These are phyloP conservation scores for Cotesia chilonis DNA, from an alignment of 1,140 invertebrate species.

Conservation along the genomic window DNA sequence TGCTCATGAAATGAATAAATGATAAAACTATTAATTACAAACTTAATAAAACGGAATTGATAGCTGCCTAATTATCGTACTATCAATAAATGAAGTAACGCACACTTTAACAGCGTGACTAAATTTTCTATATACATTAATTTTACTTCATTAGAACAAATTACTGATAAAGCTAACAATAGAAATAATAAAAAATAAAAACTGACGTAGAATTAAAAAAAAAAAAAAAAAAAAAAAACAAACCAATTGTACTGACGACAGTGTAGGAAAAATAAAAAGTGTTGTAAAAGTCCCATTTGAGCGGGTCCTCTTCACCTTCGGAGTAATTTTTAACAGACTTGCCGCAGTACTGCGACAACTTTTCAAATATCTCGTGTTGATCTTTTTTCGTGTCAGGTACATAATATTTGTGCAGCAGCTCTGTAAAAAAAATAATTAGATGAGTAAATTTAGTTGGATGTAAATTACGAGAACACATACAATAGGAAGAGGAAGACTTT, in stretches of 20 bases:
- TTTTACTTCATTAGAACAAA: too few relatives aligned
- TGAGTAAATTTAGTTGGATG: neutral
- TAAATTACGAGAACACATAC: neutral
- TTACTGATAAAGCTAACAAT: neutral
- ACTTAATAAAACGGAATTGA: too few relatives aligned
- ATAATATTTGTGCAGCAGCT: slow-evolving; percentile 71
- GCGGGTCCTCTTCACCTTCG: slow-evolving; percentile 67
- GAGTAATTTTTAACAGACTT: slow-evolving; percentile 73
- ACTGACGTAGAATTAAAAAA: neutral
- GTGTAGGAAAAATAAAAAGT: slow-evolving; percentile 95
- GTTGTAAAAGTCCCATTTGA: slow-evolving; percentile 91
- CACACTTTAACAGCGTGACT: too few relatives aligned
- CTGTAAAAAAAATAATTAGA: slow-evolving; percentile 61
- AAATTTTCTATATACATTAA: too few relatives aligned
- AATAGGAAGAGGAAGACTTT: slow-evolving; percentile 12
- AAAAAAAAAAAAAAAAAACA: slow-evolving; percentile 19
- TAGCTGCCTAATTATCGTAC: too few relatives aligned
- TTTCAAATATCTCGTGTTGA: slow-evolving; percentile 71
- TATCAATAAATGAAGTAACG: too few relatives aligned
- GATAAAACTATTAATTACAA: too few relatives aligned
- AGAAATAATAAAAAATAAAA: slow-evolving; percentile 12
- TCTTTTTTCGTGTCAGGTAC: slow-evolving; percentile 65
- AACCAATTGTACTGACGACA: slow-evolving; percentile 93
- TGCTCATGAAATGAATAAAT: too few relatives aligned
- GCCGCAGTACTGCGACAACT: slow-evolving; percentile 74